A percentile compares a stretch with the other conserved stretches of the same genome.
Conservation (phyloP, 2,888 invertebrate genomes). For the Crepidodera aurea region DNA sequence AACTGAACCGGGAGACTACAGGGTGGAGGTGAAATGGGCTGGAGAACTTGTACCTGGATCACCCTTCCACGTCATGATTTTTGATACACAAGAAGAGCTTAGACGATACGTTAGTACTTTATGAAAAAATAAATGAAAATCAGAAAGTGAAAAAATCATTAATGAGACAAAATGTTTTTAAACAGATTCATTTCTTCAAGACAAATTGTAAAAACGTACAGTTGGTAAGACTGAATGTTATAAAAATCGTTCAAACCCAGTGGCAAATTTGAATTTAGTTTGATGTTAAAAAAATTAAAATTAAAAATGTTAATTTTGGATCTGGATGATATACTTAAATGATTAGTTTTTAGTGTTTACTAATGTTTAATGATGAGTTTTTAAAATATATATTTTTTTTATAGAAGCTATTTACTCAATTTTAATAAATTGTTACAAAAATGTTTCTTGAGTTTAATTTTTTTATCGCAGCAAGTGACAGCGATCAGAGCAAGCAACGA, state of each 20-base stretch:
- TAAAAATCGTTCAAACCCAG: too few species aligned
- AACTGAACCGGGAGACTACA: constrained; percentile 97
- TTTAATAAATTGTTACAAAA: constrained; percentile 41
- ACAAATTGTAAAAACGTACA: too few species aligned
- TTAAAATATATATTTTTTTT: constrained; percentile 30
- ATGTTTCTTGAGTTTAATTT: neutral
- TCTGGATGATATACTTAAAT: constrained; percentile 17
- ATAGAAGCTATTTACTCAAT: constrained; percentile 29
- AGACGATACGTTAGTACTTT: constrained; percentile 68
- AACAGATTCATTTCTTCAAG: too few species aligned
- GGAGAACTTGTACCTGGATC: constrained; percentile 97
- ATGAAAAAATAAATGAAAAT: constrained; percentile 39
- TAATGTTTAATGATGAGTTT: constrained; percentile 24
- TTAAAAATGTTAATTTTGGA: neutral
- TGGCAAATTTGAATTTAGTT: too few species aligned
- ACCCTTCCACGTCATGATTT: constrained; percentile 98
- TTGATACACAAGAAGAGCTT: constrained; percentile 97
- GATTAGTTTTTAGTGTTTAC: constrained; percentile 20
- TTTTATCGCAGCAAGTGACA: too few species aligned
- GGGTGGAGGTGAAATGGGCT: constrained; percentile 98
- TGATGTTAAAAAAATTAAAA: too few species aligned
- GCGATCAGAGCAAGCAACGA: too few species aligned
- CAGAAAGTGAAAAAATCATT: neutral
- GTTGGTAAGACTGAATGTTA: too few species aligned
- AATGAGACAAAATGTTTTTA: too few species aligned